Conservation (phyloP, 2,113 vertebrate species). For the Hirundichthys speculiger region DNA sequence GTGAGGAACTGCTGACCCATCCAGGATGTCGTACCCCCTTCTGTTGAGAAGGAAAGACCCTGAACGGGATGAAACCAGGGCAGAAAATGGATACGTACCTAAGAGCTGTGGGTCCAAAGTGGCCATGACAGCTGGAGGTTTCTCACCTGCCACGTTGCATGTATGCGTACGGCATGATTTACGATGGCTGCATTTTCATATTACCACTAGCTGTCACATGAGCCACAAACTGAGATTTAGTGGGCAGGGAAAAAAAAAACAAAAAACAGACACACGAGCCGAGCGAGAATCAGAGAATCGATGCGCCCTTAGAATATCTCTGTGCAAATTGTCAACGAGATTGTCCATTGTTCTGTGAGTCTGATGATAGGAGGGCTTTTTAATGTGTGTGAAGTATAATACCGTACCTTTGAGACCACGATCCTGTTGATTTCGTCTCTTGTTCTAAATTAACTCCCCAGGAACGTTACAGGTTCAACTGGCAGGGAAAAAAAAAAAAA, state of each 20-base stretch:
- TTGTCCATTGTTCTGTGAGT: constrained; percentile 21
- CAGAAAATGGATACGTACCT: too few species aligned
- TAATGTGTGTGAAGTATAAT: constrained; percentile 20
- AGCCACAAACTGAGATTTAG: too few species aligned
- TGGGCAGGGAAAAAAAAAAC: neutral
- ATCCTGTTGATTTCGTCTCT: constrained; percentile 67
- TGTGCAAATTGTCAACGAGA: neutral
- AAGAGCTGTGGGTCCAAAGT: too few species aligned
- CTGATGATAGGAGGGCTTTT: constrained; percentile 6
- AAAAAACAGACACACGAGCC: constrained; percentile 16
- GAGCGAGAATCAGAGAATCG: constrained; percentile 2
- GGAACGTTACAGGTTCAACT: constrained; percentile 66
- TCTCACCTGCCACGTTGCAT: too few species aligned
- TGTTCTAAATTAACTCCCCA: constrained; percentile 61
- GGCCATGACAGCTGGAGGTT: too few species aligned
- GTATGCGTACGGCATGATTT: too few species aligned
- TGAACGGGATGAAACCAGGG: too few species aligned
- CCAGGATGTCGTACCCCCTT: too few species aligned
- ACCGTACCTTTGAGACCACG: constrained; percentile 43
- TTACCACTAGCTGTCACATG: too few species aligned
- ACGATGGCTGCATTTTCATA: too few species aligned
- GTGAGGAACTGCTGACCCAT: too few species aligned
- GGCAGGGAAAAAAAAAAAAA: constrained; percentile 43
- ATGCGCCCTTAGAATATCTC: constrained; percentile 21
- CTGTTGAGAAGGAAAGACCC: too few species aligned